Base-by-base conservation (phyloP, 2,797 vertebrate genomes). In the Sebastes hopkinsi region DNA sequence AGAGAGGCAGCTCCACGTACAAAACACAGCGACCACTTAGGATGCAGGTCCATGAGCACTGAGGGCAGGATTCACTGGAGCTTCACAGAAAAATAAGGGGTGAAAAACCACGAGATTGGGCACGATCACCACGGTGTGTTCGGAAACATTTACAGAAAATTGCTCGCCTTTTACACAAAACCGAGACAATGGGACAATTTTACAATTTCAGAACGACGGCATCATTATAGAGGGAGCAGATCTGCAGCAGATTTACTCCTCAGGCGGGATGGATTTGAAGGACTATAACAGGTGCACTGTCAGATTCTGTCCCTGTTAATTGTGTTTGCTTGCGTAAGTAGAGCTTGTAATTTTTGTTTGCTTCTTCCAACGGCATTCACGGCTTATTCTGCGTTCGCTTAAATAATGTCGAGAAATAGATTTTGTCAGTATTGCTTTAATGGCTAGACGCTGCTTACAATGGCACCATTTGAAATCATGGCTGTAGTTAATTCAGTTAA, bases 311-410 rank as follows among this genome's bases (percentile, higher is more conserved):
- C 75, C 70, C 74, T 67, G 88, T 89, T 91, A 92, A 92, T 92
- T 89, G 88, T 89, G 83, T 88, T 87, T 91, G 80, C 84, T 67
- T 58, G 75, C 61, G 42, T 85, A 86, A 89, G 83, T 82, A 77
- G 83, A 87, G 87, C 84, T 79, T 88, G 80, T 89, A 87, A 91
- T 87, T 90, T 75, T 75, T 85, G 84, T 92, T 89, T 91, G 77
- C 85, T 65, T 87, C 72, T 75, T 86, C 74, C 72, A 29, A 59
- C 55, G 25, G 59, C 65, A 74, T 88, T 75, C 64, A 6, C 61
- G 4, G 59, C 67, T 46, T 76, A 42, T 74, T 80, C 34, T 79
- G 69, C 54, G 56, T 67, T 87, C 30, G 32, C 61, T 87, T 11
- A 62, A 72, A 50, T 62, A 18, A 22, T 27, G 72, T 8, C 10